A percentile compares a stretch with the other conserved stretches of the same genome.
These are phyloP conservation scores for Synergus laeviventris DNA, from an alignment of 2,888 invertebrate species.

Conservation along the genomic window DNA sequence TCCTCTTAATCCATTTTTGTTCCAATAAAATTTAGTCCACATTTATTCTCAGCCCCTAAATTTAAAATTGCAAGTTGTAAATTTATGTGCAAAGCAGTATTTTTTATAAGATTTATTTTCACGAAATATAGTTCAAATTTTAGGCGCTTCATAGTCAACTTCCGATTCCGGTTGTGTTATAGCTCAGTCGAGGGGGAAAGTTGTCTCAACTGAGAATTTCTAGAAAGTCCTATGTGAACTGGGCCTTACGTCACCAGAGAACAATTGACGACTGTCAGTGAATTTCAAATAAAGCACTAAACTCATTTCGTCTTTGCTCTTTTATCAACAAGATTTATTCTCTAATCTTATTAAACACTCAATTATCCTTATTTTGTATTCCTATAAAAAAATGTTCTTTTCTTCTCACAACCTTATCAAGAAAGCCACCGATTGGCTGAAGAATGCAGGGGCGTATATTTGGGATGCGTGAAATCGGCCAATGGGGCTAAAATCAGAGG, in stretches of 20 bases:
- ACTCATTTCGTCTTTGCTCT: background rate
- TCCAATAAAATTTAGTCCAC: too few species aligned
- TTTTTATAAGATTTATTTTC: too few species aligned
- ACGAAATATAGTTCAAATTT: too few species aligned
- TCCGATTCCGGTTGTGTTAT: too few species aligned
- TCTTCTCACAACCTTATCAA: conserved; percentile 1
- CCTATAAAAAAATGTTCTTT: background rate
- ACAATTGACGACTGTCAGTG: background rate
- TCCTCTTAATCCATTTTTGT: too few species aligned
- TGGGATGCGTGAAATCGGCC: conserved; percentile 74
- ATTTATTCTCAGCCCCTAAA: too few species aligned
- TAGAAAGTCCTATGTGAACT: too few species aligned
- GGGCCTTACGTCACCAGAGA: background rate
- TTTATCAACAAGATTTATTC: background rate
- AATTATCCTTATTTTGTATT: background rate
- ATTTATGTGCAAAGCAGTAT: too few species aligned
- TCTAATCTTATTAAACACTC: background rate
- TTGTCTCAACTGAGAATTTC: too few species aligned
- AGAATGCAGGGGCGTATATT: conserved; percentile 35
- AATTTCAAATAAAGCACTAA: background rate
- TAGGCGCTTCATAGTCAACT: too few species aligned
- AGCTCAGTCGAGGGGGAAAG: too few species aligned
- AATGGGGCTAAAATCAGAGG: conserved; percentile 83
- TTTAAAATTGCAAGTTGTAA: too few species aligned
- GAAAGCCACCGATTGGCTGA: conserved; percentile 1